These are phyloP conservation scores for Pachymerium ferrugineum DNA, from an alignment of 2,888 invertebrate genomes.

Conservation along the genomic window DNA sequence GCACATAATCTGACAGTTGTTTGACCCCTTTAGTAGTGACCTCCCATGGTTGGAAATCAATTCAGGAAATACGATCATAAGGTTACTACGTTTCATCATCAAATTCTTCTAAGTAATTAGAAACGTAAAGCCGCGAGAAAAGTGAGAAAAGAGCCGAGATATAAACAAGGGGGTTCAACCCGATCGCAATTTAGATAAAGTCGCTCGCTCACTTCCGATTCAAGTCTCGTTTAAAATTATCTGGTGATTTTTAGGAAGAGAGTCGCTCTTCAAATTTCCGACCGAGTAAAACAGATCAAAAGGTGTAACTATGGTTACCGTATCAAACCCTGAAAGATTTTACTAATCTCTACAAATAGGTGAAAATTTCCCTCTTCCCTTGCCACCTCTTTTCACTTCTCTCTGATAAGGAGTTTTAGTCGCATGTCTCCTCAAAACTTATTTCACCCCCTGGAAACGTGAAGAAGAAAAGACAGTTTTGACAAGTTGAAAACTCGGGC, in stretches of 20 bases:
- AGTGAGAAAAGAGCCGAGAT: too few relatives aligned
- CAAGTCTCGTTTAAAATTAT: slow-evolving; percentile 8
- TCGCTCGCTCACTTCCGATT: neutral
- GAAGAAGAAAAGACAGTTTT: slow-evolving; percentile 6
- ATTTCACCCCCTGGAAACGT: neutral
- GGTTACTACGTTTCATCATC: neutral
- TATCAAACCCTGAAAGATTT: neutral
- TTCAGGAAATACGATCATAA: slow-evolving; percentile 9
- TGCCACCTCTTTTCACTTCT: neutral
- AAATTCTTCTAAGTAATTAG: slow-evolving; percentile 1
- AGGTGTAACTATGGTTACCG: neutral
- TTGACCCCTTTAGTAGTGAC: neutral
- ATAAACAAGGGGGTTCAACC: neutral
- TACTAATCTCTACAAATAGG: neutral
- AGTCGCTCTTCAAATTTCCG: neutral
- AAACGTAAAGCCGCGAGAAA: neutral
- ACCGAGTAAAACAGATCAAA: neutral
- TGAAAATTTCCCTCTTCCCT: neutral
- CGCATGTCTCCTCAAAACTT: neutral
- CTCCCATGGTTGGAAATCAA: neutral
- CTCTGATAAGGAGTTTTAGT: neutral
- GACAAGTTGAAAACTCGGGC: neutral
- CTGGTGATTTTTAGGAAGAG: neutral
- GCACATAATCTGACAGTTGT: slow-evolving; percentile 5
- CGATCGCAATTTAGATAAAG: slow-evolving; percentile 6